Evolutionary conservation across 2,888 invertebrate genomes (phyloP).

Genomic region (Melinopterus prodromus): DNA sequence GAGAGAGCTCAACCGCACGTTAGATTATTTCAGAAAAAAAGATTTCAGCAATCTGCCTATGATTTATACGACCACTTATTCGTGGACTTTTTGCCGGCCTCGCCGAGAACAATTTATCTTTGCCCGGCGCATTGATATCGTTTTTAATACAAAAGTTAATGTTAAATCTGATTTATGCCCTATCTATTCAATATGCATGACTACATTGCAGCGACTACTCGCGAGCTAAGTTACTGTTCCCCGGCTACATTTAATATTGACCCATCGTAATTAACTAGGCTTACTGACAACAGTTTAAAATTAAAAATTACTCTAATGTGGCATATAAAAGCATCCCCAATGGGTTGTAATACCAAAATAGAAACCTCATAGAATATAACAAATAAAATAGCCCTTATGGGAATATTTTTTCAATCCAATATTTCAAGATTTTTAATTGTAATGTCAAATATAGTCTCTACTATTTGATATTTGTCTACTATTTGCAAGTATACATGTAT

Average conservation of each 20-base stretch:
- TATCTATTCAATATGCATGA: conserved; percentile 39
- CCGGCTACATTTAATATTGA: not conserved
- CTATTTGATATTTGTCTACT: no score
- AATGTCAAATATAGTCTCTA: no score
- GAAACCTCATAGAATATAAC: no score
- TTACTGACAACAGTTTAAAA: no score
- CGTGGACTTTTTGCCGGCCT: conserved; percentile 39
- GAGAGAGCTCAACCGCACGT: conserved; percentile 33
- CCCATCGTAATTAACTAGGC: not conserved
- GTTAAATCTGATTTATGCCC: conserved; percentile 43
- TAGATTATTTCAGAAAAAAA: conserved; percentile 40
- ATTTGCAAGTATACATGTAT: no score
- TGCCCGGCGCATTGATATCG: conserved; percentile 39
- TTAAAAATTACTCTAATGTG: no score
- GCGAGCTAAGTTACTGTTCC: not conserved
- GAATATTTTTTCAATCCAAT: no score
- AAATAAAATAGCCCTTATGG: no score
- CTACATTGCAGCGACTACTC: conserved; percentile 5
- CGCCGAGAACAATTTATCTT: conserved; percentile 40
- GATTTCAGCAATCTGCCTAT: conserved; percentile 42
- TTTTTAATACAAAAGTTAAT: conserved; percentile 43
- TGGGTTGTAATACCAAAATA: no score
- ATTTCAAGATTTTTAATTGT: no score
- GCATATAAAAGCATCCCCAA: no score
- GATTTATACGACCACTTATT: conserved; percentile 43